A percentile compares a stretch with the other conserved stretches of the same genome.
phyloP scores from a whole-genome alignment of 2,113 vertebrate species.

The Istiophorus platypterus region DNA sequence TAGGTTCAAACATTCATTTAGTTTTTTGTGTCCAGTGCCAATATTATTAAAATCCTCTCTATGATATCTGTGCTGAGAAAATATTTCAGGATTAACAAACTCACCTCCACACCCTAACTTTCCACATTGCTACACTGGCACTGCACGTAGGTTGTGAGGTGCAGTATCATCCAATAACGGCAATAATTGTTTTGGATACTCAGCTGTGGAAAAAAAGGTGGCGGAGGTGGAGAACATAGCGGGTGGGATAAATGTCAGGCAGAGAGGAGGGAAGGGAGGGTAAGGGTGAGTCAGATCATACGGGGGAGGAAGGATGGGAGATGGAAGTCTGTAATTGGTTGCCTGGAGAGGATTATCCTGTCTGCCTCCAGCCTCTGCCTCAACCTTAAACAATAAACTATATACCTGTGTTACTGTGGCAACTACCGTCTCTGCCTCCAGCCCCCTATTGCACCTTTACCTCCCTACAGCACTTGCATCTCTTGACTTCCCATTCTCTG shows the following conservation, averaged over 20 bases:
- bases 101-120: not conserved
- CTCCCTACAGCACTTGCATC: not conserved
- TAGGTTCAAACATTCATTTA: not conserved
- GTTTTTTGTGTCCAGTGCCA: not conserved
- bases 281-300: conserved; percentile 67
- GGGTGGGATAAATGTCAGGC: conserved; percentile 35
- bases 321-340: conserved; percentile 72
- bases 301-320: conserved; percentile 49
- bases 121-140: not conserved
- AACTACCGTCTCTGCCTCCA: conserved; percentile 9
- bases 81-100: not conserved
- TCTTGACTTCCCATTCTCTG: not conserved
- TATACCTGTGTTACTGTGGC: conserved; percentile 45
- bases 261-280: conserved; percentile 46
- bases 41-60: too few species aligned
- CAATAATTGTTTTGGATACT: not conserved
- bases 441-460: not conserved
- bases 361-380: conserved; percentile 73
- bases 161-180: not conserved
- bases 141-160: not conserved
- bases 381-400: conserved; percentile 55
- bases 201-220: not conserved
- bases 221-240: not conserved
- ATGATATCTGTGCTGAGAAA: too few species aligned
- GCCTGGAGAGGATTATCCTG: conserved; percentile 77